Evolutionary conservation across 2,888 invertebrate species (phyloP), one percentile per base, ranked within the genome.

Genomic region (Chrysomela aeneicollis): DNA sequence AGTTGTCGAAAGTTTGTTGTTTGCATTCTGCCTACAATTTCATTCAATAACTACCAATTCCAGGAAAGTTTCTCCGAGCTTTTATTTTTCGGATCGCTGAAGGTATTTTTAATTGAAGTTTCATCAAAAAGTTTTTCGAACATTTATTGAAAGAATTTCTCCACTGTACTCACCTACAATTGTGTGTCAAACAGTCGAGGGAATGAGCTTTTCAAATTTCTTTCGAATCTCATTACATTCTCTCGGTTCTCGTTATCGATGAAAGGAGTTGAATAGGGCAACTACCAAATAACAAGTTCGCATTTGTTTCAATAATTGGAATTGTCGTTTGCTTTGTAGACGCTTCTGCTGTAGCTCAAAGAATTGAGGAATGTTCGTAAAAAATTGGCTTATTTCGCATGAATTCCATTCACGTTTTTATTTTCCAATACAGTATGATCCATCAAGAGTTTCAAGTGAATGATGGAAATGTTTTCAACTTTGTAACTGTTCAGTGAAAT

Each of bases 1-100:
- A 72, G 63, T 68, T 70, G 58, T 61, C 55, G 61, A 67, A 71
- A 72, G 64, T 72, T 72, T 70, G 65, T 67, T 70, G 68, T 71
- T 71, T 66, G 65, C 61, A 67, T 67, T 64, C 60, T 50, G 49
- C 60, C 26, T 49, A 58, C 66, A 52, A 61, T 68, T 64, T 60
- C 35, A 57, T 67, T 67, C 66, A 68, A 68, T 70, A 67, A 65
- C 68, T 67, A 62, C 59, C 63, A 66, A 68, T 58, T 67, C 54
- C 59, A 52, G 59, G 63, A 53, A 62, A 59, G 15, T 42, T 42
- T 42, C 42, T 1, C 53, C 21, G 52, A 54, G 63, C 62, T 64
- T 63, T 60, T 61, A 63, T 64, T 63, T 67, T 59, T 55, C 61
- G 58, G 63, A 59, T 63, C 59, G 69, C 54, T 50, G 63, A 49